Base-by-base conservation (phyloP, 2,113 vertebrate species). In the Colossoma macropomum region DNA sequence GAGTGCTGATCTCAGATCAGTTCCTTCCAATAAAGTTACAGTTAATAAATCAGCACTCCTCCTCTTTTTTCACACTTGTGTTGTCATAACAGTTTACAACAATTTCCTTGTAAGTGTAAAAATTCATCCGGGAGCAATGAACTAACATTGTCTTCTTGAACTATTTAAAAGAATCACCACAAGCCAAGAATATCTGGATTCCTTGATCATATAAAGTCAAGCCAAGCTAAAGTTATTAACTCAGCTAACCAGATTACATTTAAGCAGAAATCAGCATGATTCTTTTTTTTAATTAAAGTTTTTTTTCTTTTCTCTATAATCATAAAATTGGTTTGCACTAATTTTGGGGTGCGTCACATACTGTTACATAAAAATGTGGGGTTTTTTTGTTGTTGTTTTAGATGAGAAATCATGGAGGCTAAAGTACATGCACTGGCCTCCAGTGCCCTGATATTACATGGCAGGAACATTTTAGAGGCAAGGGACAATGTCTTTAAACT, bases 391-490 rank as follows among this genome's bases (percentile, higher is more conserved):
- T 75, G 34, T 34, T 19, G 30, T 38, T 23, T 54, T 28, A 45
- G 63, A 68, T 27, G 41, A 60, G 50, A 28, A 75, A 21, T 81
- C 65, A 60, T 34, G 34, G 11, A 25, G 69, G 52, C n/a, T 45
- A 4, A 77, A 62, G 74, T 71, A 60, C 38, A 74, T 71, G 45
- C 59, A 30, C 52, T 62, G 34, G 34, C 60, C 38, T 83, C 34
- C 19, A 62, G 25, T 60, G 59, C 25, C 17, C 52, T 23, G 27
- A 62, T 27, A 77, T 50, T 62, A 70, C 74, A 77, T 62, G 74
- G 76, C 74, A 62, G 54, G 73, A 83, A 83, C 77, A 83, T 82
- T 50, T 69, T n/a, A 81, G 70, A 54, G 79, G 56, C 56, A 73
- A 62, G 17, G 13, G 19, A 80, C 38, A 75, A 38, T 81, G 45